Evolutionary conservation across 2,113 vertebrate species (phyloP).

Genomic region (Apodemus sylvaticus): DNA sequence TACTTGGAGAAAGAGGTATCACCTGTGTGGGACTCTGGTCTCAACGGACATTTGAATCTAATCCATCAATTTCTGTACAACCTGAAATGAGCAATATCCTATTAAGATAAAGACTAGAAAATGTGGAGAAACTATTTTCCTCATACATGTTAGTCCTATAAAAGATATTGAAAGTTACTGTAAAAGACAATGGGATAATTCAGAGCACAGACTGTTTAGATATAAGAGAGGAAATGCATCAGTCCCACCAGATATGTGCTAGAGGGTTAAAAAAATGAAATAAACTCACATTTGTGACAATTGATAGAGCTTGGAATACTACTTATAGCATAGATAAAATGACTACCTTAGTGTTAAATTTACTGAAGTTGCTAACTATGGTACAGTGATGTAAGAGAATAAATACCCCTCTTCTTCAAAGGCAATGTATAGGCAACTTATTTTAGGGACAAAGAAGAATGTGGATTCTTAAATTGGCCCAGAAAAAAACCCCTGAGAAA

Average conservation of each 20-base stretch:
- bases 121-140: neutral
- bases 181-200: neutral
- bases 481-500: neutral
- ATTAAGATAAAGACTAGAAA: neutral
- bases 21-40: neutral
- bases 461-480: neutral
- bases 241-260: neutral
- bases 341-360: neutral
- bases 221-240: neutral
- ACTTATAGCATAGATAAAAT: neutral
- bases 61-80: neutral
- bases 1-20: neutral
- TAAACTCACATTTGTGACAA: neutral
- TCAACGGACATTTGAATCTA: neutral
- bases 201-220: neutral
- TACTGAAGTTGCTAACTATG: neutral
- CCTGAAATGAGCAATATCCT: neutral
- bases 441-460: neutral
- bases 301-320: neutral
- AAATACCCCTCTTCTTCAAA: neutral
- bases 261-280: neutral
- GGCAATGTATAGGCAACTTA: neutral
- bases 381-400: neutral
- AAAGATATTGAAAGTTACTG: neutral
- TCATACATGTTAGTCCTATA: neutral